Base-by-base conservation (phyloP, 2,888 invertebrate genomes). In the Drosophila percnosoma region DNA sequence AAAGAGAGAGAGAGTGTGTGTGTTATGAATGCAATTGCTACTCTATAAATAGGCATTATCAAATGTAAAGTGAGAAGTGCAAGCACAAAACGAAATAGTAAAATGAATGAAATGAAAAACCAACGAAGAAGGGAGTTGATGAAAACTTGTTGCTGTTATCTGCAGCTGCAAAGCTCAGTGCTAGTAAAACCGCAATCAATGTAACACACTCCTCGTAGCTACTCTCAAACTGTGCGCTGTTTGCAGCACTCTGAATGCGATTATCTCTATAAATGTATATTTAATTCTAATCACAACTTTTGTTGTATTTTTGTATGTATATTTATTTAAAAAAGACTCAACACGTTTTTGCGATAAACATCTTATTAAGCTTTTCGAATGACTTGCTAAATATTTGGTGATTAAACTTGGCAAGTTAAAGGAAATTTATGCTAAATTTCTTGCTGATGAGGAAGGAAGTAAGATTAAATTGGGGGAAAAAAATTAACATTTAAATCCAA, bases 1-100 rank as follows among this genome's bases (percentile, higher is more conserved):
- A 33, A 29, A 45, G 36, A 49, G 57, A 51, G 53, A 49, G 18
- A 38, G 53, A 42, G 18, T 34, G 48, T 48, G 33, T 18, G 31
- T 48, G 65, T 52, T 42, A 36, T 64, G 58, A 52, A 52, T 53
- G 64, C 72, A 65, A 27, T 48, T 65, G 74, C 68, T 70, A 53
- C 59, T 75, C 79, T 84, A 83, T 71, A 73, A 83, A 88, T 86
- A 80, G 73, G 61, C 72, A 72, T 86, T 86, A 88, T 88, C 83
- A 75, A 73, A 80, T 75, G 68, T 62, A 66, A 65, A 81, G 71
- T 70, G 63, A 71, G 45, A 54, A 69, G 40, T 70, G 55, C 42
- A 61, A 24, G 24, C 51, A 48, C 33, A 64, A n/a, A 57, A 42
- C 40, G 53, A 52, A 62, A 68, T 73, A 68, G 59, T 73, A 48